Evolutionary conservation across 1,140 invertebrate genomes (phyloP), one percentile per base, ranked within the genome.

Genomic region (Himalopsyche phryganea): DNA sequence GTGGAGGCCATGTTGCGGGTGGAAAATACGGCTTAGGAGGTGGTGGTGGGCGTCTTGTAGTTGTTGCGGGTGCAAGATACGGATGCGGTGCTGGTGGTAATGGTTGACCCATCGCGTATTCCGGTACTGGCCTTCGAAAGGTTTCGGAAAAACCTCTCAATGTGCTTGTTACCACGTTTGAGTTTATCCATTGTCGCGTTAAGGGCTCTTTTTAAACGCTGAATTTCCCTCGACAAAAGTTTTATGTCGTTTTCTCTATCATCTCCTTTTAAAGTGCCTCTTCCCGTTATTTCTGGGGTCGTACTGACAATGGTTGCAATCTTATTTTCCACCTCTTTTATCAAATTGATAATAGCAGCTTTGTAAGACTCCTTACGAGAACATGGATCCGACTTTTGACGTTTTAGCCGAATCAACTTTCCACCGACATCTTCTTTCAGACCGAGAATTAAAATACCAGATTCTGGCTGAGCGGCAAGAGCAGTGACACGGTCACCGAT

Each of bases 321-420:
- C 19, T 53, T 53, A n/a, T 14, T 18, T 32, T 35, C n/a, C 7
- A 41, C 35, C 44, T 53, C 51, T 19, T 53, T 17, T 2, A 53
- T 53, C n/a, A 53, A 10, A 15, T 53, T 14, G 13, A 15, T 28
- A 11, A 53, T 53, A 13, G 51, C 13, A 1, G 0, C 23, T 10
- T 46, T 53, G 20, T 40, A 19, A 6, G 7, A 23, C 6, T 44
- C 23, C 9, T 2, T 53, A 4, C 3, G 15, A 6, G 51, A 35
- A 41, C 51, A 53, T n/a, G 51, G 51, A 19, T 53, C 10, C 14
- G 10, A 40, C 10, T 45, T 36, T 36, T 33, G 51, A 17, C 28
- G 14, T 9, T 18, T 45, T 1, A 53, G 41, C 20, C 51, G 20
- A 7, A 53, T 35, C 1, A 53, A 10, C 11, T 45, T 53, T 4